Conservation (phyloP, 1,140 invertebrate species). For the Temnothorax longispinosus region DNA sequence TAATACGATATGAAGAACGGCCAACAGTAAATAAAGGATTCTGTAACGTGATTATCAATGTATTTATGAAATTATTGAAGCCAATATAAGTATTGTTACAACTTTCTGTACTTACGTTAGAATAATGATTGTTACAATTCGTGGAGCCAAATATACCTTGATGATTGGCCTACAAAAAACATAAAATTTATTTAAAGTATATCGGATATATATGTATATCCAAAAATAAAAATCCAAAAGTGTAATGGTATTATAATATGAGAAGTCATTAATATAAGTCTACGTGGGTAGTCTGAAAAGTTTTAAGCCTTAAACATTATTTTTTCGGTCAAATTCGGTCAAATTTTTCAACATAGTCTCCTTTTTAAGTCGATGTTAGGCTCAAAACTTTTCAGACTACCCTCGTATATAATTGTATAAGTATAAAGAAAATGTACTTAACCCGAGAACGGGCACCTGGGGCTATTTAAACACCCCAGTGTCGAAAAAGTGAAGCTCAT, state of each 20-base stretch:
- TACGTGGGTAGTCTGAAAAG: too few relatives aligned
- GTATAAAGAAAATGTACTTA: not conserved
- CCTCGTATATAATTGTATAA: not conserved
- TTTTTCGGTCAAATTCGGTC: too few relatives aligned
- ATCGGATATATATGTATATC: not conserved
- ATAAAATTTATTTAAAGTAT: not conserved
- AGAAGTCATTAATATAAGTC: not conserved
- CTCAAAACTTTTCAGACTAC: too few relatives aligned
- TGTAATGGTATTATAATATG: not conserved
- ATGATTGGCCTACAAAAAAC: not conserved
- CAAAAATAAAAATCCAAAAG: not conserved
- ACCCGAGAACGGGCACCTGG: too few relatives aligned
- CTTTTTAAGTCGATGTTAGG: too few relatives aligned
- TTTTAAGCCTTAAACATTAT: too few relatives aligned
- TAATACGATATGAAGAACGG: not conserved
- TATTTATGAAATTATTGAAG: not conserved
- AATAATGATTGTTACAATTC: not conserved
- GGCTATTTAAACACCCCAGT: too few relatives aligned
- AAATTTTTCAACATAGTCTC: too few relatives aligned
- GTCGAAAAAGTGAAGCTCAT: too few relatives aligned
- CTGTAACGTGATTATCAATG: constrained; percentile 3
- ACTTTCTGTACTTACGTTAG: constrained; percentile 4
- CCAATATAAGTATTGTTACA: not conserved
- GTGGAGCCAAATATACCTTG: not conserved
- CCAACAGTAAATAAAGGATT: constrained; percentile 14